Evolutionary conservation across 2,113 vertebrate species (phyloP).

Genomic region (Acrocephalus arundinaceus): DNA sequence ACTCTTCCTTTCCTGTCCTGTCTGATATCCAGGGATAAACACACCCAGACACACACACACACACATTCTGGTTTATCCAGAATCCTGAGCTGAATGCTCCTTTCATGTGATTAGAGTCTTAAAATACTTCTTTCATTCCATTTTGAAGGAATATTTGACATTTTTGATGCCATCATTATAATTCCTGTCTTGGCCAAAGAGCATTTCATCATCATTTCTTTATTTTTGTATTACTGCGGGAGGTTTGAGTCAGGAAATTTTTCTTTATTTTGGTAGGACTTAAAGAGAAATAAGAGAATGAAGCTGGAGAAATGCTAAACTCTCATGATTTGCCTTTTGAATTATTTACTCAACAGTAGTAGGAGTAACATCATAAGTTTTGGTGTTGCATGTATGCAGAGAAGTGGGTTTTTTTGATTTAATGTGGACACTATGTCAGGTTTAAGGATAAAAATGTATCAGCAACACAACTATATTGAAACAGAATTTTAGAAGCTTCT

Average conservation of each 20-base stretch:
- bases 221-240: background rate
- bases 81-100: background rate
- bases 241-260: background rate
- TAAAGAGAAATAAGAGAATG: background rate
- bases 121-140: background rate
- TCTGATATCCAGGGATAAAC: conserved; percentile 66
- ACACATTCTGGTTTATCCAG: background rate
- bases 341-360: background rate
- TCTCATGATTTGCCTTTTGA: background rate
- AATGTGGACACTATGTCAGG: background rate
- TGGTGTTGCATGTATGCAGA: background rate
- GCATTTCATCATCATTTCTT: background rate
- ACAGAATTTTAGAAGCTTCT: background rate
- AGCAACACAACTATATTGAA: background rate
- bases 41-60: background rate
- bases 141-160: background rate
- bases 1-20: conserved; percentile 69
- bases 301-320: background rate
- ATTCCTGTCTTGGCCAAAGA: background rate
- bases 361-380: background rate
- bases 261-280: background rate
- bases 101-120: background rate
- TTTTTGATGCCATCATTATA: background rate
- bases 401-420: background rate
- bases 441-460: background rate